Conservation (phyloP, 2,113 vertebrate genomes). For the Machaerirhynchus nigripectus region DNA sequence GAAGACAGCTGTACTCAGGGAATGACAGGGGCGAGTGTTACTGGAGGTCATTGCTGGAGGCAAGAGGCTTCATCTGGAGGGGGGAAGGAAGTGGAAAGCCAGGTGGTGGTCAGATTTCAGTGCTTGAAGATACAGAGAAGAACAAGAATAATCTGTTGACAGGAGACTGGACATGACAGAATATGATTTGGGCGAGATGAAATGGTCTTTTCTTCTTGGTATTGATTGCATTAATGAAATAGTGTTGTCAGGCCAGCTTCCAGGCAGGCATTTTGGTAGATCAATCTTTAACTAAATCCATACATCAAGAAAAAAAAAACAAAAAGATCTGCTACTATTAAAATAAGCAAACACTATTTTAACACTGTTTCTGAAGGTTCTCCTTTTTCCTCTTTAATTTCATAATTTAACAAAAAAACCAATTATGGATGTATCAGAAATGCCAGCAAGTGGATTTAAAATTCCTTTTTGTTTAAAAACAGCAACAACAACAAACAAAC, state of each 20-base stretch:
- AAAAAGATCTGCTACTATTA: neutral
- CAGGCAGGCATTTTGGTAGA: slow-evolving; percentile 55
- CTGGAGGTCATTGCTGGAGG: slow-evolving; percentile 46
- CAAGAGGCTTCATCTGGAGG: slow-evolving; percentile 44
- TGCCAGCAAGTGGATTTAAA: slow-evolving; percentile 69
- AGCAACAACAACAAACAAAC: slow-evolving; percentile 38
- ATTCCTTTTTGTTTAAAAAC: slow-evolving; percentile 60
- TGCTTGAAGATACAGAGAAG: slow-evolving; percentile 5
- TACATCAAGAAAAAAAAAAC: slow-evolving; percentile 36
- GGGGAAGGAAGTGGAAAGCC: slow-evolving; percentile 36
- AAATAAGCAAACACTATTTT: slow-evolving; percentile 39
- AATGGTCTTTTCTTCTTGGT: slow-evolving; percentile 57
- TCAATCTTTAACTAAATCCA: slow-evolving; percentile 54
- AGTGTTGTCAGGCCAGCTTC: slow-evolving; percentile 27
- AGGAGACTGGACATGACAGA: neutral
- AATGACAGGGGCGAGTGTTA: slow-evolving; percentile 49
- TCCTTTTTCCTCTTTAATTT: slow-evolving; percentile 68
- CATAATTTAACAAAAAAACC: slow-evolving; percentile 14
- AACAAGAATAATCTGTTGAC: neutral
- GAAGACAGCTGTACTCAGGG: slow-evolving; percentile 77
- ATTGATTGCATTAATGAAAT: slow-evolving; percentile 45
- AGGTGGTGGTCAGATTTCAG: slow-evolving; percentile 51
- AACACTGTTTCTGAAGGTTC: slow-evolving; percentile 64
- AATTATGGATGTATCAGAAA: slow-evolving; percentile 66
- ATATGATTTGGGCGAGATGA: slow-evolving; percentile 25